A percentile compares a stretch with the other conserved stretches of the same genome.
phyloP scores from a whole-genome alignment of 1,140 invertebrate species.

The Mercenaria mercenaria region DNA sequence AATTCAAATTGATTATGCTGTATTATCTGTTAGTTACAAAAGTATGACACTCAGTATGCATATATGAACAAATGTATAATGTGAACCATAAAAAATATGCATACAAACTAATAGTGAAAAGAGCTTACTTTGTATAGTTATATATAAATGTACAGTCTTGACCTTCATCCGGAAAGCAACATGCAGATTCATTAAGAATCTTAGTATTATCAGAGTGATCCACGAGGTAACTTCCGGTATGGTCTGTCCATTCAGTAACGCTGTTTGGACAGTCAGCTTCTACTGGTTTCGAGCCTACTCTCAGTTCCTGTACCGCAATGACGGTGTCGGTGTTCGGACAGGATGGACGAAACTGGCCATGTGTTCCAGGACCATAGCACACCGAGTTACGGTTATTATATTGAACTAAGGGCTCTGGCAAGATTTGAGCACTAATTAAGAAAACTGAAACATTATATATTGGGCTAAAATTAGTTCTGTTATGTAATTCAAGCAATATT shows the following conservation, averaged over 20 bases:
- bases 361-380: slow-evolving; percentile 2
- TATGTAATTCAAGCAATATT: too few relatives aligned
- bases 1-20: too few relatives aligned
- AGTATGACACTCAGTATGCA: too few relatives aligned
- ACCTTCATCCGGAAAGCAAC: background rate
- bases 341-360: background rate
- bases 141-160: background rate
- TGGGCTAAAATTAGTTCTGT: too few relatives aligned
- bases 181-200: background rate
- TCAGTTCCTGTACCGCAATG: background rate
- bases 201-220: background rate
- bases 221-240: background rate
- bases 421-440: too few relatives aligned
- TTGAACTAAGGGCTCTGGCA: background rate
- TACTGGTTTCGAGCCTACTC: background rate
- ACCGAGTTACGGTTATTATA: background rate
- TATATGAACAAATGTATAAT: too few relatives aligned
- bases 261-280: background rate
- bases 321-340: background rate
- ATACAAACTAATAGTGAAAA: background rate
- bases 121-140: background rate
- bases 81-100: too few relatives aligned
- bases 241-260: background rate
- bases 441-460: too few relatives aligned
- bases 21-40: too few relatives aligned